These are phyloP conservation scores for Trachymyrmex septentrionalis DNA, from an alignment of 1,140 invertebrate species.

Conservation along the genomic window DNA sequence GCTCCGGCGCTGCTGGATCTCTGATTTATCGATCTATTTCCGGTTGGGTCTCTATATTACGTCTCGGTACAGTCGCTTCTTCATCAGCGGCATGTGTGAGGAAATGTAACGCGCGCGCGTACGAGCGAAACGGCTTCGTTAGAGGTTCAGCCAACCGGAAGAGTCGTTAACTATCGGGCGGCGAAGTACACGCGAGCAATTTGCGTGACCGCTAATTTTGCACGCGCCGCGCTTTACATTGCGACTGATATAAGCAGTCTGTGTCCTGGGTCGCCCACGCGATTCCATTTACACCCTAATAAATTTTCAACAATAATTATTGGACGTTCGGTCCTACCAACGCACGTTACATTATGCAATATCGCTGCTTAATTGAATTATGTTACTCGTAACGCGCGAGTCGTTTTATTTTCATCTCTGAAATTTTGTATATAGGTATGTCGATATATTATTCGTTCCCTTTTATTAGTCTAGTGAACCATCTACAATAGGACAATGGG, in stretches of 20 bases:
- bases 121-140: constrained; percentile 32
- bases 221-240: background rate
- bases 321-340: background rate
- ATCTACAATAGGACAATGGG: background rate
- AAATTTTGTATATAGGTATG: background rate
- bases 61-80: constrained; percentile 1
- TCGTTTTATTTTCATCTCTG: constrained; percentile 25
- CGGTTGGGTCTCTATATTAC: background rate
- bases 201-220: constrained; percentile 62
- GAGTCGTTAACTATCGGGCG: constrained; percentile 59
- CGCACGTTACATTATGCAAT: constrained; percentile 17
- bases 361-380: constrained; percentile 20
- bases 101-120: background rate
- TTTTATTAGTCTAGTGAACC: constrained; percentile 8
- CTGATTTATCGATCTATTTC: constrained; percentile 56
- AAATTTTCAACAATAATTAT: constrained; percentile 56
- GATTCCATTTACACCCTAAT: constrained; percentile 48
- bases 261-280: background rate
- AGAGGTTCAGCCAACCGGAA: constrained; percentile 50
- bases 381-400: background rate
- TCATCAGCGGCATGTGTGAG: constrained; percentile 5
- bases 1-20: background rate
- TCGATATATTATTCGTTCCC: background rate
- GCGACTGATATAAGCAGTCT: constrained; percentile 13
- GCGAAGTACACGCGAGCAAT: constrained; percentile 56